Conservation (phyloP, 2,797 vertebrate genomes). For the Myoxocephalus aenaeus region DNA sequence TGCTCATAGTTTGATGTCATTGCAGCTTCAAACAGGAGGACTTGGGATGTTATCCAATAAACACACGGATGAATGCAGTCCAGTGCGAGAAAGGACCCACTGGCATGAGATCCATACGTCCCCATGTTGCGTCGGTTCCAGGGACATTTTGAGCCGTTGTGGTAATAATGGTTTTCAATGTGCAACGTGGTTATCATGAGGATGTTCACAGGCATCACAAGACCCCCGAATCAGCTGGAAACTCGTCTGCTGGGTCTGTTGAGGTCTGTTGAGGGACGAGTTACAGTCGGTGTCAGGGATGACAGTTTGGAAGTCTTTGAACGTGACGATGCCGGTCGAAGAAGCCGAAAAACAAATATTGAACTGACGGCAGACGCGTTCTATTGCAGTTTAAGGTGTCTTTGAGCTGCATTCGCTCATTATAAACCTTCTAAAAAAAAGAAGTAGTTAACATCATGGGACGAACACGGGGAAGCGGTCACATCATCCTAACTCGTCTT, state of each 20-base stretch:
- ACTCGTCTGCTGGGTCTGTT: background rate
- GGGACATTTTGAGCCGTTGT: background rate
- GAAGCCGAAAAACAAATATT: background rate
- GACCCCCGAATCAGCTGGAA: background rate
- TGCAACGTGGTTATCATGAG: background rate
- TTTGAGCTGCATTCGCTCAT: background rate
- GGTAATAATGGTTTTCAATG: background rate
- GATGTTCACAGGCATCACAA: background rate
- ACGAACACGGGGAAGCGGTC: background rate
- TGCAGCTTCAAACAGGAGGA: background rate
- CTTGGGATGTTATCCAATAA: background rate
- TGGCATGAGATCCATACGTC: background rate
- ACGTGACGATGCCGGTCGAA: background rate
- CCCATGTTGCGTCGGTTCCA: background rate
- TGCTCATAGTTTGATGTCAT: background rate
- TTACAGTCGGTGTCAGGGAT: background rate
- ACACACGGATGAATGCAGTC: background rate
- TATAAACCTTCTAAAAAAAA: background rate
- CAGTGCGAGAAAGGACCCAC: background rate
- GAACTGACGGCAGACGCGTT: background rate
- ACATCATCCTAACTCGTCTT: conserved; percentile 22
- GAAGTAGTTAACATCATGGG: background rate
- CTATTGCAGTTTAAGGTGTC: background rate
- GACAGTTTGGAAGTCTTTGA: conserved; percentile 1
- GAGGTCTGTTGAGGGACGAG: no score